phyloP scores from a whole-genome alignment of 2,888 invertebrate species.

The Drosophila helvetica region DNA sequence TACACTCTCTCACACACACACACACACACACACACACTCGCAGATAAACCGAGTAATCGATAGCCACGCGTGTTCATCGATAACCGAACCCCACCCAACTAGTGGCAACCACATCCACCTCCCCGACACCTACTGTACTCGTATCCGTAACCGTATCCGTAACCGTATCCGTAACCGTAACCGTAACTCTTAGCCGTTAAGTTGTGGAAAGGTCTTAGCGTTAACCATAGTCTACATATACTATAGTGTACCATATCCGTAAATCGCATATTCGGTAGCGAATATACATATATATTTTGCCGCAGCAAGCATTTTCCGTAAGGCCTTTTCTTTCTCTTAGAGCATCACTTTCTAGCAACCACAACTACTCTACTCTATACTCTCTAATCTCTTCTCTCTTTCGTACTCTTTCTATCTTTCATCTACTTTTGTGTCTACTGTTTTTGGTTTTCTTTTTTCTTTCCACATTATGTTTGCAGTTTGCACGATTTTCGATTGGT shows the following conservation, averaged over 20 bases:
- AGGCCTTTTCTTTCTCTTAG: conserved; percentile 59
- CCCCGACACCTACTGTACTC: conserved; percentile 22
- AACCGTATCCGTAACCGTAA: conserved; percentile 14
- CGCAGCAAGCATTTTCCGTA: conserved; percentile 64
- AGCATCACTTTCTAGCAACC: conserved; percentile 51
- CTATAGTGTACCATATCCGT: conserved; percentile 45
- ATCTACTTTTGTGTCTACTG: no score
- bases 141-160: not conserved
- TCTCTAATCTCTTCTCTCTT: conserved; percentile 37
- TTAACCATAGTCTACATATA: conserved; percentile 70
- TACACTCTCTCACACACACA: conserved; percentile 12
- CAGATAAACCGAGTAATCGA: conserved; percentile 23
- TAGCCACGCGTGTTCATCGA: conserved; percentile 8
- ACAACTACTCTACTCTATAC: conserved; percentile 28
- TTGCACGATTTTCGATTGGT: conserved; percentile 34
- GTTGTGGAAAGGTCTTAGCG: conserved; percentile 69
- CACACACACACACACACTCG: conserved; percentile 21
- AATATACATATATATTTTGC: conserved; percentile 39
- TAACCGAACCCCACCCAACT: conserved; percentile 37
- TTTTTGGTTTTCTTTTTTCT: not conserved
- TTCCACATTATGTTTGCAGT: conserved; percentile 13
- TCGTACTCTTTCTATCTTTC: conserved; percentile 14
- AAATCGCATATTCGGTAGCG: conserved; percentile 56
- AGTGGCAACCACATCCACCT: conserved; percentile 53
- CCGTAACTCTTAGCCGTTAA: conserved; percentile 72